Evolutionary conservation across 2,888 invertebrate species (phyloP), one percentile per base, ranked within the genome.

Genomic region (Dermolepida albohirtum): DNA sequence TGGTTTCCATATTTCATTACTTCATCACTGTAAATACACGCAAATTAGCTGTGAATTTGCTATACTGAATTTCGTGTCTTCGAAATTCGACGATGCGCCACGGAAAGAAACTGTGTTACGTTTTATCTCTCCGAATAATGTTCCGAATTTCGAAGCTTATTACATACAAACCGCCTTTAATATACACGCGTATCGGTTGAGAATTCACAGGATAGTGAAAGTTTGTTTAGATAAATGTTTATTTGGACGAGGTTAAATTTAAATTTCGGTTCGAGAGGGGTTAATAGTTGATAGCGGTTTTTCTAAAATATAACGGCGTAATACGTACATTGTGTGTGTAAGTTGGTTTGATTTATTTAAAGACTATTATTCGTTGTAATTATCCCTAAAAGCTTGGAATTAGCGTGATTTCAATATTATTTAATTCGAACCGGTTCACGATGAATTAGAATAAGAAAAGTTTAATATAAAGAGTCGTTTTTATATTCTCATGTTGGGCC

Each of bases 31-130:
- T 59, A 59, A 59, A 59, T 59, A 59, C 59, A 44, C 44, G 44
- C 12, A 44, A 59, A 59, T 59, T 44, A 44, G 44, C 59, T 59
- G 59, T 44, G 59, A 59, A 59, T 59, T 59, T 59, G 59, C 59
- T 59, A 59, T 59, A 59, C 29, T 43, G 16, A 43, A 29, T 14
- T 17, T 22, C 11, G 34, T 47, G 44, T 14, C 27, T 29, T 44
- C 10, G 59, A 14, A 44, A 44, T 44, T 44, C 43, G 10, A 10
- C 27, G 41, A 44, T 41, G 17, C 27, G 12, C 27, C 34, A 10
- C 6, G 34, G 10, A 34, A 34, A 10, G 10, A 34, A 34, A 10
- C 34, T 1, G 34, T 34, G 27, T 27, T 44, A 29, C 43, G 44
- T 44, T 14, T 44, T 44, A 59, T 40, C 16, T 16, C 59, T n/a